Percentiles rank a stretch among this genome's conserved stretches.
Conservation (phyloP, 2,888 invertebrate species). For the Scaptodrosophila latifasciaeformis region DNA sequence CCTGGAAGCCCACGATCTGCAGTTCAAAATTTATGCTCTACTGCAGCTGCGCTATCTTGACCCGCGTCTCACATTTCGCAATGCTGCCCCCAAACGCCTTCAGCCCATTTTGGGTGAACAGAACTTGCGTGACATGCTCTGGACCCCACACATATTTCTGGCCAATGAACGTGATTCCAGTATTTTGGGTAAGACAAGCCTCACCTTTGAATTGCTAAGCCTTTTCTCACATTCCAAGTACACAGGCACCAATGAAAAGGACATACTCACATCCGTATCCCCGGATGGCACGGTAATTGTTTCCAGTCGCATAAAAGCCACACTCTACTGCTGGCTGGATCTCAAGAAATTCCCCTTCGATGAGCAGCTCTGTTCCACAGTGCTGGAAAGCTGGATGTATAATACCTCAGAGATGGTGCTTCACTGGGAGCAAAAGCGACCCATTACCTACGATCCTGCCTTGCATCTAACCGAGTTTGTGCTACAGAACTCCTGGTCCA, state of each 20-base stretch:
- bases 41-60: constrained; percentile 87
- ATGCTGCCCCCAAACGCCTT: constrained; percentile 81
- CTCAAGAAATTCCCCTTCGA: constrained; percentile 92
- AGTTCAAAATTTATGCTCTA: constrained; percentile 88
- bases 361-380: constrained; percentile 86
- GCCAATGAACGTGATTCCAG: constrained; percentile 86
- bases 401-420: constrained; percentile 84
- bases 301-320: constrained; percentile 86
- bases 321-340: constrained; percentile 89
- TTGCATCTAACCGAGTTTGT: constrained; percentile 88
- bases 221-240: no score
- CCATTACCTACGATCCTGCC: constrained; percentile 84
- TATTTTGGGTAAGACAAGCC: constrained; percentile 77
- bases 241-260: constrained; percentile 83
- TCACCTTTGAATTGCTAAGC: no score
- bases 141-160: constrained; percentile 89
- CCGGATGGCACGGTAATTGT: constrained; percentile 87
- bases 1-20: constrained; percentile 87
- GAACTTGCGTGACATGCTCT: constrained; percentile 82
- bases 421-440: constrained; percentile 84
- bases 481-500: constrained; percentile 82
- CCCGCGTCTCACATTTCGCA: constrained; percentile 81
- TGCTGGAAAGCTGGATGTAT: constrained; percentile 90
- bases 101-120: constrained; percentile 83
- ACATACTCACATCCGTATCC: constrained; percentile 86